Evolutionary conservation across 92 coral and sea anemone species (phyloP).

Genomic region (Phenganax subtilis): DNA sequence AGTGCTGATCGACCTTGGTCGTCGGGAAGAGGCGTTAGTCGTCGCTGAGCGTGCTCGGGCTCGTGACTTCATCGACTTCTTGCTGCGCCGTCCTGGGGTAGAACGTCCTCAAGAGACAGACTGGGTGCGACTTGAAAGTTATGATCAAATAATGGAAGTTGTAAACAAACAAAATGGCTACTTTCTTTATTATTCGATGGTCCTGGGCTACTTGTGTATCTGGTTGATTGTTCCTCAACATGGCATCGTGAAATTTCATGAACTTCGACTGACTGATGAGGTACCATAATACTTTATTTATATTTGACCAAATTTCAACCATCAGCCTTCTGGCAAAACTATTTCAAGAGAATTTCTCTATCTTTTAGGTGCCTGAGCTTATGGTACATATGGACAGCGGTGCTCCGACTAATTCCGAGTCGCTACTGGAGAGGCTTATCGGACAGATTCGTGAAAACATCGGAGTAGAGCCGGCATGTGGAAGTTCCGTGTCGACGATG

Average conservation of each 20-base stretch:
- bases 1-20: conserved; percentile 75
- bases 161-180: conserved; percentile 70
- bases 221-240: conserved; percentile 82
- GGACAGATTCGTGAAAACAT: conserved; percentile 89
- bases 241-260: conserved; percentile 88
- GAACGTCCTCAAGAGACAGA: conserved; percentile 46
- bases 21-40: conserved; percentile 80
- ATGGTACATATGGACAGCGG: conserved; percentile 37
- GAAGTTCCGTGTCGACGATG: conserved; percentile 49
- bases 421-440: conserved; percentile 81
- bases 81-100: conserved; percentile 70
- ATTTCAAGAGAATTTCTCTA: too few species aligned
- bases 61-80: conserved; percentile 79
- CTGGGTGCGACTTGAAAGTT: conserved; percentile 43
- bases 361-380: conserved; percentile 21
- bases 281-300: too few species aligned
- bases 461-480: conserved; percentile 92
- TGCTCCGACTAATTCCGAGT: conserved; percentile 40
- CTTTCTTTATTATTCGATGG: conserved; percentile 78
- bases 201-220: conserved; percentile 89
- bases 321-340: too few species aligned
- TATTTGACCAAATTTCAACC: conserved; percentile 41
- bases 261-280: conserved; percentile 76
- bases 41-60: conserved; percentile 92
- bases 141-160: conserved; percentile 79